Evolutionary conservation across 2,797 vertebrate genomes (phyloP).

Genomic region (Glossophaga mutica): DNA sequence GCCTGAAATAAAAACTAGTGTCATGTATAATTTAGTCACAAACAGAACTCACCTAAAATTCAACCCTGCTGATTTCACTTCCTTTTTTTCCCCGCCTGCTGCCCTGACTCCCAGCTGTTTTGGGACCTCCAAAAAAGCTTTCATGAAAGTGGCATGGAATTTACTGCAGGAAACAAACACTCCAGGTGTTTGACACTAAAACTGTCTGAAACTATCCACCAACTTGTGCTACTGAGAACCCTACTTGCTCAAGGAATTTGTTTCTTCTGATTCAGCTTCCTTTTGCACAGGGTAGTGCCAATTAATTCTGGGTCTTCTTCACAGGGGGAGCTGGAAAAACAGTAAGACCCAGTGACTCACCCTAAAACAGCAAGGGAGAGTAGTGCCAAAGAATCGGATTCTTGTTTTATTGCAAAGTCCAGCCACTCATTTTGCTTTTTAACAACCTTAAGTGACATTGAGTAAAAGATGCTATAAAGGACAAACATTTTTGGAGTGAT

Average conservation of each 20-base stretch:
- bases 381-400: background rate
- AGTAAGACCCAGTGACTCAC: background rate
- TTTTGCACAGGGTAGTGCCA: background rate
- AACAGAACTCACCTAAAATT: background rate
- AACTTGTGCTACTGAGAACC: background rate
- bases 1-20: background rate
- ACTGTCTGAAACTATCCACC: background rate
- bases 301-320: background rate
- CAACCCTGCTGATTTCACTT: background rate
- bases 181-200: background rate
- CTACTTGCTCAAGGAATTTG: background rate
- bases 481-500: background rate
- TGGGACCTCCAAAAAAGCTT: background rate
- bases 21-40: constrained; percentile 45
- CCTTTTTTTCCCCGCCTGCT: background rate
- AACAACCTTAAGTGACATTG: background rate
- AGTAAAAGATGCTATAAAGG: background rate
- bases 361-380: background rate
- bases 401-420: background rate
- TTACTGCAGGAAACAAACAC: background rate
- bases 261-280: background rate
- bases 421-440: background rate
- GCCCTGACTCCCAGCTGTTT: background rate
- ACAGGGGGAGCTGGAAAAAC: background rate
- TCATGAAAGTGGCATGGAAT: background rate